Conservation (phyloP, 2,888 invertebrate species). For the Oasisia sp. region DNA sequence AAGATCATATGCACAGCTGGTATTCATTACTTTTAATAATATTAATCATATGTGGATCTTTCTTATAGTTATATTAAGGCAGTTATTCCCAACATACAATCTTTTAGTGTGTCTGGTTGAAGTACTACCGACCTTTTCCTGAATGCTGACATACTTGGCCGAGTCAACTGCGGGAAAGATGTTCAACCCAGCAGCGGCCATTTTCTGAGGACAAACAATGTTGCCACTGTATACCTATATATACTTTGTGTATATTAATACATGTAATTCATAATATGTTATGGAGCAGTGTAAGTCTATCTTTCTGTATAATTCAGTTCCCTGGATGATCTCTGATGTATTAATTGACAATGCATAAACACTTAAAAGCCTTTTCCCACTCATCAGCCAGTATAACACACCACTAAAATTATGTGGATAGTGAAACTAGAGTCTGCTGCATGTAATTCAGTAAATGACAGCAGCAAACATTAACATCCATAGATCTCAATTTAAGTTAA, state of each 20-base stretch:
- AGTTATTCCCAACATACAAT: background rate
- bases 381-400: too few relatives aligned
- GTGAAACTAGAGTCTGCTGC: too few relatives aligned
- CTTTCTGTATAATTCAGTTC: too few relatives aligned
- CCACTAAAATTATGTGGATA: too few relatives aligned
- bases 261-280: too few relatives aligned
- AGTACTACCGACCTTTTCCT: constrained; percentile 55
- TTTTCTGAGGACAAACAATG: constrained; percentile 45
- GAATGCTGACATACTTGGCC: constrained; percentile 63
- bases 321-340: too few relatives aligned
- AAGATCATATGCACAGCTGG: background rate
- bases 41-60: background rate
- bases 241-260: background rate
- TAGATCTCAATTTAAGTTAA: too few relatives aligned
- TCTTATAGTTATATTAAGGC: background rate
- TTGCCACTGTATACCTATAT: background rate
- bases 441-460: too few relatives aligned
- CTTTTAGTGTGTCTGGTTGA: background rate
- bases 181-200: constrained; percentile 60
- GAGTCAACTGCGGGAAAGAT: constrained; percentile 64
- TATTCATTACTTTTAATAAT: background rate
- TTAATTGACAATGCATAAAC: too few relatives aligned
- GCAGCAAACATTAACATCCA: too few relatives aligned
- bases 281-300: too few relatives aligned
- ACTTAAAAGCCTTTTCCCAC: too few relatives aligned